Evolutionary conservation across 2,797 vertebrate species (phyloP).

Genomic region (Enteromius mattozi): DNA sequence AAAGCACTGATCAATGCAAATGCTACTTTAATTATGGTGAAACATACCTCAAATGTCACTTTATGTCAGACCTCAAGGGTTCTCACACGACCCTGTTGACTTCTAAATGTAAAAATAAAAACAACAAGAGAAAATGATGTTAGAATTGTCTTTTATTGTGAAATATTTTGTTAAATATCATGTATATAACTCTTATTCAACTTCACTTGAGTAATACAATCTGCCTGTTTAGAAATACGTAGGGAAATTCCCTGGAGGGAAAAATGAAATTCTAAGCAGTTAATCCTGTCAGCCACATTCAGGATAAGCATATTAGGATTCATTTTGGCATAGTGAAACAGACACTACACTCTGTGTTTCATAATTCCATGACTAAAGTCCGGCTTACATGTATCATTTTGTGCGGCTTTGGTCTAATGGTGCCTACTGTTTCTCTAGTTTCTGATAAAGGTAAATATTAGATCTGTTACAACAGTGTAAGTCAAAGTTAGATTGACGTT

Average conservation of each 20-base stretch:
- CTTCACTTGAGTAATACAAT: not conserved
- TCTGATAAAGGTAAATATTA: constrained; percentile 34
- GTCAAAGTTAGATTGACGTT: not conserved
- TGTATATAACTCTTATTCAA: not conserved
- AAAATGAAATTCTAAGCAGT: constrained; percentile 68
- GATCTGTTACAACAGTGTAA: constrained; percentile 17
- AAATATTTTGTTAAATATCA: not conserved
- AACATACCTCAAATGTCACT: not conserved
- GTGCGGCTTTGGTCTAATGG: constrained; percentile 17
- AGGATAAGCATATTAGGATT: constrained; percentile 76
- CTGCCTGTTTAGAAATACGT: not conserved
- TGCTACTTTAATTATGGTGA: not conserved
- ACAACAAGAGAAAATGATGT: not conserved
- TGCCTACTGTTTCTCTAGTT: constrained; percentile 1
- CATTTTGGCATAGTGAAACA: constrained; percentile 68
- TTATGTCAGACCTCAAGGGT: not conserved
- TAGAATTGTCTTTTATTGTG: not conserved
- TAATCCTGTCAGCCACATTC: constrained; percentile 77
- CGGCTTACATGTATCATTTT: constrained; percentile 35
- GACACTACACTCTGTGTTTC: constrained; percentile 67
- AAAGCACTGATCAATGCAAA: not conserved
- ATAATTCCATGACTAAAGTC: constrained; percentile 58
- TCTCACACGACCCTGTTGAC: not conserved
- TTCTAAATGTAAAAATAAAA: not conserved
- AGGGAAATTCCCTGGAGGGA: constrained; percentile 50